Conservation (phyloP, 2,888 invertebrate genomes). For the Hirtodrosophila alboralis region DNA sequence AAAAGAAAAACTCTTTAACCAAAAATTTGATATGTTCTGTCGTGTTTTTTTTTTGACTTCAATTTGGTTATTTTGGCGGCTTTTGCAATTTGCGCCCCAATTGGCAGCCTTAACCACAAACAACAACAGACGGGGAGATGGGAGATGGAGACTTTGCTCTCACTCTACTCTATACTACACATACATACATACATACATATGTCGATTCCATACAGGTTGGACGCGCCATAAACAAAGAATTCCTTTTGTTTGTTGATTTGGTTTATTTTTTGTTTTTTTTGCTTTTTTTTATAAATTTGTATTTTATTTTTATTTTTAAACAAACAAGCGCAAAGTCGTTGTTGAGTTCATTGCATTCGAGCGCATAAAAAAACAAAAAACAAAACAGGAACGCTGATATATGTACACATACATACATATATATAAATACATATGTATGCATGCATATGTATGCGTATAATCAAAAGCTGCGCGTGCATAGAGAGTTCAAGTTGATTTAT, state of each 20-base stretch:
- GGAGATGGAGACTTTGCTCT: constrained; percentile 10
- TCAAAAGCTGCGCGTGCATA: constrained; percentile 41
- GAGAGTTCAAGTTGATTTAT: constrained; percentile 72
- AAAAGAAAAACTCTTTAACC: constrained; percentile 38
- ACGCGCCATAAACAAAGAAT: constrained; percentile 72
- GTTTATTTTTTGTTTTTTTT: constrained; percentile 28
- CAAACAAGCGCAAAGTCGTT: constrained; percentile 71
- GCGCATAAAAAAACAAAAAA: constrained; percentile 43
- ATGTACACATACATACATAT: background rate
- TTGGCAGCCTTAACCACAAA: constrained; percentile 48
- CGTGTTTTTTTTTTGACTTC: constrained; percentile 44
- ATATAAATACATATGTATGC: constrained; percentile 6
- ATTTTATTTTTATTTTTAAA: constrained; percentile 74
- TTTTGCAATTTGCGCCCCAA: constrained; percentile 67
- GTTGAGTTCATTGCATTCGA: constrained; percentile 77
- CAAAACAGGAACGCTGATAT: constrained; percentile 47
- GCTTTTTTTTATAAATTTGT: constrained; percentile 34
- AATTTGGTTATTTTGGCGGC: constrained; percentile 39
- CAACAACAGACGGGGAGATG: constrained; percentile 19
- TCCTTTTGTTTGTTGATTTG: constrained; percentile 66
- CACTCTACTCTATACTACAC: constrained; percentile 2
- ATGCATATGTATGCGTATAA: constrained; percentile 12
- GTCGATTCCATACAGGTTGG: constrained; percentile 66
- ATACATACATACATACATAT: too few species aligned
- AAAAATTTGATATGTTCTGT: constrained; percentile 42